phyloP scores from a whole-genome alignment of 1,140 invertebrate genomes.

The Yoshiicerus persimilis region DNA sequence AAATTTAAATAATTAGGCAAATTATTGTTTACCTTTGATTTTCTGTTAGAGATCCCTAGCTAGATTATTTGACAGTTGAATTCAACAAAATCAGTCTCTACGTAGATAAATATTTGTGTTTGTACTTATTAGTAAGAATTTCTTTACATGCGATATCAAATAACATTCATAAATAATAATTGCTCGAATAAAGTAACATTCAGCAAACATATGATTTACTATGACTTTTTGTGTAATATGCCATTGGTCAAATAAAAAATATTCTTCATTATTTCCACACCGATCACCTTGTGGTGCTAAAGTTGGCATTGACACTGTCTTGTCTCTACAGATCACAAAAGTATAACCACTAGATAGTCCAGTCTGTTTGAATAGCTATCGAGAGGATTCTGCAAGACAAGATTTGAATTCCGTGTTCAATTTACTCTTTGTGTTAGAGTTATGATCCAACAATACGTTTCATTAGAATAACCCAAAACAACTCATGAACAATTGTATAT shows the following conservation, averaged over 20 bases:
- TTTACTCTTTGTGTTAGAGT: background rate
- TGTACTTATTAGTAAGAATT: background rate
- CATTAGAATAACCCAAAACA: background rate
- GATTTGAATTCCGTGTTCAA: background rate
- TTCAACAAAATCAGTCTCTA: background rate
- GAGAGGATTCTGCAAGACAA: background rate
- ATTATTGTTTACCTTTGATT: too few species aligned
- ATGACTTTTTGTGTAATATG: background rate
- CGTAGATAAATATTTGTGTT: background rate
- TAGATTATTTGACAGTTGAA: background rate
- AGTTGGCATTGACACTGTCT: background rate
- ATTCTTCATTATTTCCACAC: too few species aligned
- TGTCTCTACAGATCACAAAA: background rate
- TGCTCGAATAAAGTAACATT: too few species aligned
- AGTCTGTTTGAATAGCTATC: background rate
- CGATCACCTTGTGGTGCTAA: background rate
- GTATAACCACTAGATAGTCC: too few species aligned
- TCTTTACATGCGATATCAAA: too few species aligned
- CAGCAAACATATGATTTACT: too few species aligned
- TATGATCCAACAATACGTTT: background rate
- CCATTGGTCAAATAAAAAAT: background rate
- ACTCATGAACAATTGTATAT: background rate
- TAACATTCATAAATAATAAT: too few species aligned
- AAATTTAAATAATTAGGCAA: background rate
- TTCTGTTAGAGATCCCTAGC: too few species aligned